phyloP scores from a whole-genome alignment of 2,113 vertebrate genomes.

The Pseudopipra pipra region DNA sequence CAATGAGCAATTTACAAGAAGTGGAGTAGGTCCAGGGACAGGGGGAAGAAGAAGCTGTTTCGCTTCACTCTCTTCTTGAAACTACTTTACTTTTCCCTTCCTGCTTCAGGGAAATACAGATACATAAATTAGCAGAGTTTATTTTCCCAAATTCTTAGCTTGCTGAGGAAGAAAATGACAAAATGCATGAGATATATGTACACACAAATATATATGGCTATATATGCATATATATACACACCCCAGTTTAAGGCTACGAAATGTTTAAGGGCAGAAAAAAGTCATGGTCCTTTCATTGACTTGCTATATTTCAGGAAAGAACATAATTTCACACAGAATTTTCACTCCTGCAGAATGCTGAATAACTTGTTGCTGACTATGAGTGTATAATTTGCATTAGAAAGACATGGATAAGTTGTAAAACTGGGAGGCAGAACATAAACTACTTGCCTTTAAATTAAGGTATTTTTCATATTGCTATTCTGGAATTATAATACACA shows the following conservation, averaged over 20 bases:
- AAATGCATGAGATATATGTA: neutral
- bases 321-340: neutral
- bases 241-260: neutral
- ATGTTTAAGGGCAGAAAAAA: neutral
- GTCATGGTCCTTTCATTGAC: neutral
- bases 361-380: neutral
- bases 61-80: neutral
- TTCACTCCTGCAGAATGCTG: neutral
- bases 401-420: neutral
- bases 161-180: neutral
- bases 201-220: neutral
- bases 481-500: neutral
- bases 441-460: neutral
- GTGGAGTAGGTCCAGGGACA: neutral
- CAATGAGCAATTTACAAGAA: neutral
- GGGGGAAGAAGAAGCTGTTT: neutral
- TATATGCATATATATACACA: accelerated
- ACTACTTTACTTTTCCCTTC: neutral
- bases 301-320: neutral
- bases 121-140: neutral
- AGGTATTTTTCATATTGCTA: neutral
- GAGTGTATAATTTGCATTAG: neutral
- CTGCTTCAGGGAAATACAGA: neutral
- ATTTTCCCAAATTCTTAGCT: neutral
- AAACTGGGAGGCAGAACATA: neutral